Evolutionary conservation across 2,888 invertebrate species (phyloP).

Genomic region (Rhagonycha fulva): DNA sequence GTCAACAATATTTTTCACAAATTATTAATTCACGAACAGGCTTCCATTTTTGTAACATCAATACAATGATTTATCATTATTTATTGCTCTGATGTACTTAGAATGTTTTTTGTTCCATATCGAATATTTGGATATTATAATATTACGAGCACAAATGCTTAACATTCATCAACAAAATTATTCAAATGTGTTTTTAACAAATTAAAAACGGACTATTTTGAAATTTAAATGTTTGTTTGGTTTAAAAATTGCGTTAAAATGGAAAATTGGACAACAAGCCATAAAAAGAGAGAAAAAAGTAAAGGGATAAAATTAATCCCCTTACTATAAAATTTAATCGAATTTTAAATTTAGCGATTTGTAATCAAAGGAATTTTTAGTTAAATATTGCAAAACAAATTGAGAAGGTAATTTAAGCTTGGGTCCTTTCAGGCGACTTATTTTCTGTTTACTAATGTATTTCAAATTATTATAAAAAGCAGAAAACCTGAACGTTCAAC

Average conservation of each 20-base stretch:
- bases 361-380: background rate
- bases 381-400: background rate
- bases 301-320: background rate
- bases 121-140: background rate
- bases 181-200: background rate
- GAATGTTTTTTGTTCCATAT: too few species aligned
- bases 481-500: background rate
- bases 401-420: background rate
- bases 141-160: background rate
- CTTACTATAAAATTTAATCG: background rate
- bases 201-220: background rate
- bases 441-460: background rate
- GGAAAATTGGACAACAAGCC: background rate
- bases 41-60: background rate
- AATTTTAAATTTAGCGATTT: background rate
- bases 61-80: too few species aligned
- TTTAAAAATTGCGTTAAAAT: background rate
- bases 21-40: background rate
- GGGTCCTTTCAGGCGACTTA: background rate
- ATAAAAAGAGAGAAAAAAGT: background rate
- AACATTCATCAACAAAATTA: background rate
- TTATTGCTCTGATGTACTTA: too few species aligned
- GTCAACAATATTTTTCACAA: background rate
- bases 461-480: background rate
- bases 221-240: background rate